phyloP scores from a whole-genome alignment of 1,140 invertebrate species.

The Dermatophagoides farinae region DNA sequence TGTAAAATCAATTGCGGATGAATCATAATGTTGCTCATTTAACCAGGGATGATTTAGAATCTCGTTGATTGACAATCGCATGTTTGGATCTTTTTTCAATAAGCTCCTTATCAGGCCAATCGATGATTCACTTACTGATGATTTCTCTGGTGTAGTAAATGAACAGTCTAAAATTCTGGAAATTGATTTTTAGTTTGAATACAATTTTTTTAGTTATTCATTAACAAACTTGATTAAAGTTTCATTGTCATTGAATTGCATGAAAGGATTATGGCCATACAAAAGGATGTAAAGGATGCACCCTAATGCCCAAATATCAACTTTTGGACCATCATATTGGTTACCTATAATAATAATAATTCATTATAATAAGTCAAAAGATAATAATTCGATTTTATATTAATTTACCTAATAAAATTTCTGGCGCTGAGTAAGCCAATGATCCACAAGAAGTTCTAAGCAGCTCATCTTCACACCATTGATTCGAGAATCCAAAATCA shows the following conservation, averaged over 20 bases:
- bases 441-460: constrained; percentile 97
- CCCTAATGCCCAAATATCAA: constrained; percentile 38
- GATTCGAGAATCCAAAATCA: constrained; percentile 91
- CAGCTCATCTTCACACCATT: constrained; percentile 90
- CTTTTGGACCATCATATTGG: constrained; percentile 26
- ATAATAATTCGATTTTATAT: constrained; percentile 21
- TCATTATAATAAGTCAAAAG: constrained; percentile 33
- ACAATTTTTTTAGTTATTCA: neutral
- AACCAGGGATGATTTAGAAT: constrained; percentile 75
- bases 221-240: constrained; percentile 7
- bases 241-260: constrained; percentile 18
- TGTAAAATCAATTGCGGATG: neutral
- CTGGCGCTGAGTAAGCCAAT: constrained; percentile 94
- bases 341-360: constrained; percentile 21
- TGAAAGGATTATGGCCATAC: constrained; percentile 16
- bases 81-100: constrained; percentile 52
- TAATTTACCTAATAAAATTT: constrained; percentile 78
- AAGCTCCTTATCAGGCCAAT: constrained; percentile 13
- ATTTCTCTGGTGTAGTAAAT: constrained; percentile 12
- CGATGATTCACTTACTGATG: constrained; percentile 10
- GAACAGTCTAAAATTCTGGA: constrained; percentile 16
- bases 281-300: constrained; percentile 30
- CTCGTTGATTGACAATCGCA: constrained; percentile 62
- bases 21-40: neutral
- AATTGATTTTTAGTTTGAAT: neutral